A percentile compares a stretch with the other conserved stretches of the same genome.
Conservation (phyloP, 2,888 invertebrate species). For the Leptopilina syphax region DNA sequence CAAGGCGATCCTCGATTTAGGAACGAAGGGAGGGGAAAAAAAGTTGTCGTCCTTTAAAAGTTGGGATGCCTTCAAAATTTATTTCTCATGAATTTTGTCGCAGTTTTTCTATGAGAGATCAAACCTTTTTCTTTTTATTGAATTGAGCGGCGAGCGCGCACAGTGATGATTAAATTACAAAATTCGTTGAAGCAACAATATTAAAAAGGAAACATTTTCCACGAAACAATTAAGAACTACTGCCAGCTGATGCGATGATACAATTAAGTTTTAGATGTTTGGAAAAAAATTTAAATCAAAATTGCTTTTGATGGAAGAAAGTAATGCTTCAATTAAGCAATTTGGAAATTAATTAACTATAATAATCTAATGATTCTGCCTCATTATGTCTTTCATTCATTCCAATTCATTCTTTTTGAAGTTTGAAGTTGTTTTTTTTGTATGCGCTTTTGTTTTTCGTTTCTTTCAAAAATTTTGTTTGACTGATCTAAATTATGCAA, state of each 20-base stretch:
- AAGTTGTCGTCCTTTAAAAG: constrained; percentile 16
- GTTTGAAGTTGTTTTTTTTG: no score
- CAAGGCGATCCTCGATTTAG: not conserved
- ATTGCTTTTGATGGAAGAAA: no score
- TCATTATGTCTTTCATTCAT: no score
- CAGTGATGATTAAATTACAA: constrained; percentile 20
- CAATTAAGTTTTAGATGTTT: not conserved
- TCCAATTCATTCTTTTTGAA: no score
- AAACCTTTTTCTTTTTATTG: not conserved
- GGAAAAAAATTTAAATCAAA: not conserved
- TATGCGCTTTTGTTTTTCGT: no score
- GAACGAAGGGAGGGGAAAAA: not conserved
- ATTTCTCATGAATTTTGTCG: constrained; percentile 1
- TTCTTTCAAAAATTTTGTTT: no score
- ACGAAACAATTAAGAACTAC: not conserved
- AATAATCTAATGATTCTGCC: no score
- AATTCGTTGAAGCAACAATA: not conserved
- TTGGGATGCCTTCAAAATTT: no score
- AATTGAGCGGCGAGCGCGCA: not conserved
- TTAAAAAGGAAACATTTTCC: not conserved
- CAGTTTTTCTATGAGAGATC: not conserved
- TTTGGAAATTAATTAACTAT: no score
- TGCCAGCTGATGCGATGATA: not conserved
- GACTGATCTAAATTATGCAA: no score
- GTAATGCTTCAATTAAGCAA: no score